These are phyloP conservation scores for Rhopalosiphum maidis DNA, from an alignment of 1,140 invertebrate genomes.

Conservation along the genomic window DNA sequence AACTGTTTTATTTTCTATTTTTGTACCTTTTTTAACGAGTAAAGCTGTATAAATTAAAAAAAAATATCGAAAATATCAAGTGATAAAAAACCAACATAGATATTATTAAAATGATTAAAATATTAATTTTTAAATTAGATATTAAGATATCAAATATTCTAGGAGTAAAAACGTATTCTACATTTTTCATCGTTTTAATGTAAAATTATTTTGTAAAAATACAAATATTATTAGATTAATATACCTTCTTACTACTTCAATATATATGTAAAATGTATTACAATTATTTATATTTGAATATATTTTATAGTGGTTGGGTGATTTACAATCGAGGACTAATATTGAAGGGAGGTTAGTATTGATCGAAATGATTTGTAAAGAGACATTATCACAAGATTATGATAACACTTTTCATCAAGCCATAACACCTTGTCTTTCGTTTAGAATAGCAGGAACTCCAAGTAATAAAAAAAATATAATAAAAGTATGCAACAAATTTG, in stretches of 20 bases:
- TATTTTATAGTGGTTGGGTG: slow-evolving; percentile 77
- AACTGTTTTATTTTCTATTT: background rate
- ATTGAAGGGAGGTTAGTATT: slow-evolving; percentile 81
- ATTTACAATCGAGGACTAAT: slow-evolving; percentile 72
- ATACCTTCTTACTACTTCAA: background rate
- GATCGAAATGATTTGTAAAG: slow-evolving; percentile 79
- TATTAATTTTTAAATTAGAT: background rate
- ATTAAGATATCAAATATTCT: background rate
- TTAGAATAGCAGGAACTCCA: slow-evolving; percentile 81
- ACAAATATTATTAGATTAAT: background rate
- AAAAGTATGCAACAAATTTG: background rate
- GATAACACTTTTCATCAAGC: slow-evolving; percentile 63
- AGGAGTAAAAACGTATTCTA: background rate
- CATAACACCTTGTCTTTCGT: slow-evolving; percentile 84
- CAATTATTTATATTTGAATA: slow-evolving; percentile 47
- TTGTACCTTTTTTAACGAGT: background rate
- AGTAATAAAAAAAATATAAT: slow-evolving; percentile 67
- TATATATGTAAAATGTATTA: background rate
- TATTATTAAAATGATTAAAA: background rate
- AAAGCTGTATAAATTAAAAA: background rate
- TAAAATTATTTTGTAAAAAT: background rate
- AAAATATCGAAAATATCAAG: background rate
- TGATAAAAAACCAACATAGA: background rate
- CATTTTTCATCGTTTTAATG: no score
- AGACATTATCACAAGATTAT: slow-evolving; percentile 65